Conservation (phyloP, 2,888 invertebrate species). For the Phengaris alcon region DNA sequence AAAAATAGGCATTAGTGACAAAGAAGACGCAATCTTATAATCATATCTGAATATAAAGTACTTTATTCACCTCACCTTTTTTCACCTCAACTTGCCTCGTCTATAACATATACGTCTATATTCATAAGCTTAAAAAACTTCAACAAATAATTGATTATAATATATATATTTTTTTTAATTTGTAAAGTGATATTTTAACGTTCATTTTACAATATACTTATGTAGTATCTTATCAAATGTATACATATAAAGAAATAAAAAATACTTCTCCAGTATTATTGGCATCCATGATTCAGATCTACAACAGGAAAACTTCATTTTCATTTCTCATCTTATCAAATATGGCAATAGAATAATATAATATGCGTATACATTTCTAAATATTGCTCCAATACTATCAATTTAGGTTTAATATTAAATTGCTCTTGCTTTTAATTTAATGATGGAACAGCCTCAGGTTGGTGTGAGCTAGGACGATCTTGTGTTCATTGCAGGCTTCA, state of each 20-base stretch:
- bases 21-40: background rate
- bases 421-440: constrained; percentile 60
- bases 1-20: background rate
- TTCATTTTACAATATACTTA: too few relatives aligned
- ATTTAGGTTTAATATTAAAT: background rate
- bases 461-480: constrained; percentile 92
- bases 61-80: constrained; percentile 6
- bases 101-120: too few relatives aligned
- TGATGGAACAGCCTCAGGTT: constrained; percentile 96
- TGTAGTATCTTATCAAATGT: background rate
- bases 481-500: constrained; percentile 94
- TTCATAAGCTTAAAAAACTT: background rate
- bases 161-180: background rate
- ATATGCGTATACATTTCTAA: background rate
- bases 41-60: background rate
- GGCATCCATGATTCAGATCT: background rate
- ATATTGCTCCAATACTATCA: background rate
- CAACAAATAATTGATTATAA: background rate
- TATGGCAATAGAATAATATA: background rate
- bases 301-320: background rate
- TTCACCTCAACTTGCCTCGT: too few relatives aligned
- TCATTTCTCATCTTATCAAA: background rate
- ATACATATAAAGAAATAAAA: too few relatives aligned
- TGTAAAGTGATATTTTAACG: too few relatives aligned
- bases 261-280: background rate